Evolutionary conservation across 2,888 invertebrate species (phyloP), one percentile per base, ranked within the genome.

Genomic region (Caenorhabditis macrosperma): DNA sequence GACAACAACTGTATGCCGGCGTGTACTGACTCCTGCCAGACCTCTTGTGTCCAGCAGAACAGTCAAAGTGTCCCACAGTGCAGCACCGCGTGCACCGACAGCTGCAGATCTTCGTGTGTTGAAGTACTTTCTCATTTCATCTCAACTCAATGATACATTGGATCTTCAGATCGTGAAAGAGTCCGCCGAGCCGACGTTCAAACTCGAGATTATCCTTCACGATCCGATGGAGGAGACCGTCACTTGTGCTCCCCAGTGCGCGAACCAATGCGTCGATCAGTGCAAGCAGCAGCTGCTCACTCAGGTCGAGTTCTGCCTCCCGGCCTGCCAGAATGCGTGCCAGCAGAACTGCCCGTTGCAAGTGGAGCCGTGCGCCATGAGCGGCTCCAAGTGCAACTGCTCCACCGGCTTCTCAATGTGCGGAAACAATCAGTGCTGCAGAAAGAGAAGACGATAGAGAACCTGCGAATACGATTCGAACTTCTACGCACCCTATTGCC

Each of bases 361-460:
- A 80, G 81, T 83, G 22, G 74, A 81, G 35, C 76, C 78, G 30
- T 84, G 84, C 57, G 60, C 76, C 12, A 78, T 72, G 52, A 33
- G 33, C n/a, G 69, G 74, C 22, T 69, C 74, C 7, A 60, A 69
- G 20, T 84, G 84, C 57, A 71, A 46, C 38, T 84, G 84, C 57
- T 71, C 76, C n/a, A 54, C 68, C 30, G 69, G 76, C 9, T 84
- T 82, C 72, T 82, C 74, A 12, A 46, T 52, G 30, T 84, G 84
- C 46, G 84, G 84, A 48, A 67, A 60, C n/a, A 81, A 84, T 22
- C 81, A 82, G 57, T 84, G 84, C 66, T 84, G 84, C 60, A 78
- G 84, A 68, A 74, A 75, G 48, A 74, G 81, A 81, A 75, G 84
- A 81, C 63, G 80, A 60, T 59, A 66, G 50, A 52, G 41, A n/a